Percentiles rank a stretch among this genome's conserved stretches.
Evolutionary conservation across 2,888 invertebrate species (phyloP).

Genomic region (Idaea biselata): DNA sequence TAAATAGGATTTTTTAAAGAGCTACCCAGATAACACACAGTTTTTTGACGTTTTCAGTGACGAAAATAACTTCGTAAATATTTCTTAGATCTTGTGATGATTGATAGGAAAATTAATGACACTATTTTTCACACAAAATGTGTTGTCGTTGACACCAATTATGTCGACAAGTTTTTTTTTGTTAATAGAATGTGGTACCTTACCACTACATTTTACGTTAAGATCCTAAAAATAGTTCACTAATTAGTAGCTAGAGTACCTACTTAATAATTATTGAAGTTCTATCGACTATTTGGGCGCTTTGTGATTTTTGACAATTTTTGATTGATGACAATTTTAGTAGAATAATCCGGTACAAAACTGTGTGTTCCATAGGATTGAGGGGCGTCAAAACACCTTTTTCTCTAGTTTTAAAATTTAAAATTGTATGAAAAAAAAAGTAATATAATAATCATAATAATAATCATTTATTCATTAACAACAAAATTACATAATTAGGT

Average conservation of each 20-base stretch:
- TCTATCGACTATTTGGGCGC: too few relatives aligned
- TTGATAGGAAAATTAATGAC: slow-evolving; percentile 1
- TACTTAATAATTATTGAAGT: too few relatives aligned
- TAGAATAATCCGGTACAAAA: too few relatives aligned
- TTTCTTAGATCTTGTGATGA: background rate
- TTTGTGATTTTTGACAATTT: too few relatives aligned
- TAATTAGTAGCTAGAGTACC: background rate
- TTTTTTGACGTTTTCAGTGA: background rate
- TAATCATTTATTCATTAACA: too few relatives aligned
- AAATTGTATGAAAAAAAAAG: too few relatives aligned
- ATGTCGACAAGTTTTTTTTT: slow-evolving; percentile 8
- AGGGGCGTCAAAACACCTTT: too few relatives aligned
- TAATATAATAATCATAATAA: too few relatives aligned
- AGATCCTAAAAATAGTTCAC: background rate
- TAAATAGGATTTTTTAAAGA: background rate
- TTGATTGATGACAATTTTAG: too few relatives aligned
- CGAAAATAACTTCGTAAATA: background rate
- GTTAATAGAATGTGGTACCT: background rate
- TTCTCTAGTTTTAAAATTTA: too few relatives aligned
- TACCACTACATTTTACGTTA: background rate
- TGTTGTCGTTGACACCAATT: background rate
- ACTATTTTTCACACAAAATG: background rate
- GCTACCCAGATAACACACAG: background rate
- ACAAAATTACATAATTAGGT: too few relatives aligned
- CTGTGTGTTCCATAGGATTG: too few relatives aligned